Percentiles rank a stretch among this genome's conserved stretches.
Conservation (phyloP, 2,113 vertebrate genomes). For the Dendrocopos noguchii region DNA sequence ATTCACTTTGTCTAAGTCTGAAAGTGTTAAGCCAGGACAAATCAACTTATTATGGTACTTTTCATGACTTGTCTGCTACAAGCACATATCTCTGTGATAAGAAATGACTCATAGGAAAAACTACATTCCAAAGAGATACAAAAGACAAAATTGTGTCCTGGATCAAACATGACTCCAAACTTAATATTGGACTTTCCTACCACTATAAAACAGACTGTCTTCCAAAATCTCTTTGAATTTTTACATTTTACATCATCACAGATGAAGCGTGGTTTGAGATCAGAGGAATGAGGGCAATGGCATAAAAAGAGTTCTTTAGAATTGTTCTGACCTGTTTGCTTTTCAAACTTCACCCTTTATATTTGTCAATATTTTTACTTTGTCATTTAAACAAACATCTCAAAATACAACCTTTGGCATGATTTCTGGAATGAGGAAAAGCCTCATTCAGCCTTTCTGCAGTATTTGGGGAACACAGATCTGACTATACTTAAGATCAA, state of each 20-base stretch:
- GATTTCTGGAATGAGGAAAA: background rate
- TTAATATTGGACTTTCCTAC: background rate
- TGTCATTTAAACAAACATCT: background rate
- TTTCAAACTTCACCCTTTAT: background rate
- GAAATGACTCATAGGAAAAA: background rate
- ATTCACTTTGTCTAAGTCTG: background rate
- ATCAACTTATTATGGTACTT: background rate
- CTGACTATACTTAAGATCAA: background rate
- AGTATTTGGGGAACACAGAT: background rate
- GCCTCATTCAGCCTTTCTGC: background rate
- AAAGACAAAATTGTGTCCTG: background rate
- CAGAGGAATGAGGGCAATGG: background rate
- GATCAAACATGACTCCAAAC: background rate
- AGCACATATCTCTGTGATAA: background rate
- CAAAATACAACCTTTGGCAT: background rate
- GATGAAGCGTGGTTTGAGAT: rapidly evolving
- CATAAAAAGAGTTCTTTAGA: background rate
- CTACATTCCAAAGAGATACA: background rate
- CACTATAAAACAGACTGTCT: background rate
- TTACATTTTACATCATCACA: background rate
- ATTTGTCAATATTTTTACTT: background rate
- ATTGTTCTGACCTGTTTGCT: background rate
- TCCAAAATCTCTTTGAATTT: background rate
- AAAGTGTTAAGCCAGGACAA: background rate
- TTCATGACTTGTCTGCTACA: background rate